Base-by-base conservation (phyloP, 2,797 vertebrate genomes). In the Leptodactylus fallax region DNA sequence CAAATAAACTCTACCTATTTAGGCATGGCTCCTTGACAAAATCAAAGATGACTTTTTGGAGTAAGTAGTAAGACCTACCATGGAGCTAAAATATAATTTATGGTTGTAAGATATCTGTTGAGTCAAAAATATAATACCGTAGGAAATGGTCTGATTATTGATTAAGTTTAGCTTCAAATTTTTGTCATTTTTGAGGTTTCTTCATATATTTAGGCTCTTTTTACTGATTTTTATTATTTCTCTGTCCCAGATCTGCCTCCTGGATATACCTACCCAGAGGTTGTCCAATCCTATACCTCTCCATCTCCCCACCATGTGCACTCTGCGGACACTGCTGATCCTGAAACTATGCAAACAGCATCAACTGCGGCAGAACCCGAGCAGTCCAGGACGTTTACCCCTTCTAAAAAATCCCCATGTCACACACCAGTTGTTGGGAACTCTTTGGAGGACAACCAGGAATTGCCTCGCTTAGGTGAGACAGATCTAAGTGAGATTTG, bases 301-400 rank as follows among this genome's bases (percentile, higher is more conserved):
- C 93, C 95, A 11, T 93, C 96, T 82, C 92, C 95, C 81, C 94
- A 95, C 85, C 94, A 95, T 11, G 91, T 94, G 55, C 96, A 91
- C 90, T 94, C 97, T 45, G 95, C 96, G 21, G 96, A 97, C 92
- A 96, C 96, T 45, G 95, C 94, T 0, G 96, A 97, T 90, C 94
- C 97, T 83, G 94, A 97, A 94, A 94, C 97, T 79, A 96, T 99
- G 93, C 97, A 97, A 92, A 93, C 93, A 8, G 93, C 96, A 9
- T 84, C 93, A 1, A 91, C 92, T n/a, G 95, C 96, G 61, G 94
- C 95, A 45, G 96, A 95, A 90, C 96, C 96, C 0, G 95, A 95
- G 93, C 97, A 93, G 60, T 90, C 95, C 0, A 95, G 95, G 85
- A 94, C 96, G 84, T 95, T 97, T 90, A 94, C 95, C 45, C 93